phyloP scores from a whole-genome alignment of 2,888 invertebrate genomes.

The Amaurobius ferox region DNA sequence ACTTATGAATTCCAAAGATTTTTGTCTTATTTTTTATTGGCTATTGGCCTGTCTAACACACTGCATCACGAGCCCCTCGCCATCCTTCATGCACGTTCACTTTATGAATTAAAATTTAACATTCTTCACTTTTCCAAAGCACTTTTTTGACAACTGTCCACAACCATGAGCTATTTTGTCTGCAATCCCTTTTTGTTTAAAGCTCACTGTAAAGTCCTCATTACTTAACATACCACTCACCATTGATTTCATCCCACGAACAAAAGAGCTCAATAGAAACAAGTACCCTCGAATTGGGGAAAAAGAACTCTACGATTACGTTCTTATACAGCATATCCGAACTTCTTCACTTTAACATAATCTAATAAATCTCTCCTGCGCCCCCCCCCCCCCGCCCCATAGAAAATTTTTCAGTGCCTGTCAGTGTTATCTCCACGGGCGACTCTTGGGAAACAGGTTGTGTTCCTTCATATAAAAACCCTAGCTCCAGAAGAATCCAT shows the following conservation, averaged over 20 bases:
- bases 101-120: no score
- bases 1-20: no score
- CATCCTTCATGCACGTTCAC: no score
- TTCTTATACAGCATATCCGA: background rate
- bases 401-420: background rate
- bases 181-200: background rate
- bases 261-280: background rate
- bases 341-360: constrained; percentile 16
- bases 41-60: no score
- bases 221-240: background rate
- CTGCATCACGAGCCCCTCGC: no score
- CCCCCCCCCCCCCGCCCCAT: background rate
- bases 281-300: background rate
- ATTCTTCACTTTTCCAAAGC: no score
- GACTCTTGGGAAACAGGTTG: background rate
- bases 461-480: background rate
- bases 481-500: background rate
- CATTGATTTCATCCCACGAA: background rate
- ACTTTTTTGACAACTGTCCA: background rate
- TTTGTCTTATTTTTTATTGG: no score
- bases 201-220: background rate
- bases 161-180: background rate
- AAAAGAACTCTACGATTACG: constrained; percentile 1
- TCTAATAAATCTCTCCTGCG: constrained; percentile 2
- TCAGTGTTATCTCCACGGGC: background rate